phyloP scores from a whole-genome alignment of 2,797 vertebrate species.

The Amazona finschi region DNA sequence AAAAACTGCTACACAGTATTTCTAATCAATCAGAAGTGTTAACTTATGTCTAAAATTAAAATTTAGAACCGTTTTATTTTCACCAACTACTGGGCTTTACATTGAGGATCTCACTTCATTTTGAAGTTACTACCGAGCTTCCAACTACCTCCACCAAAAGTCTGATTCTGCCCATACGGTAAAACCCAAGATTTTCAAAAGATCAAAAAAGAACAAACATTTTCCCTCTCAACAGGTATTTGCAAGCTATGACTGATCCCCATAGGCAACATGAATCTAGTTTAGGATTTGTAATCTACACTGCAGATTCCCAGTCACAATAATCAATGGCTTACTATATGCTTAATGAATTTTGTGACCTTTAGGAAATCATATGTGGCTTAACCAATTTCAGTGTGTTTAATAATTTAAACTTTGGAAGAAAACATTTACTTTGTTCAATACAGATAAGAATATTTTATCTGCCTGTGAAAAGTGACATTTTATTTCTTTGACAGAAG shows the following conservation, averaged over 20 bases:
- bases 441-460: slow-evolving; percentile 79
- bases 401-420: slow-evolving; percentile 85
- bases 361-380: slow-evolving; percentile 82
- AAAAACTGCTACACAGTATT: neutral
- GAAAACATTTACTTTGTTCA: slow-evolving; percentile 74
- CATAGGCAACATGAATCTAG: neutral
- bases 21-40: neutral
- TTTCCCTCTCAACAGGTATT: slow-evolving; percentile 43
- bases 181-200: neutral
- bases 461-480: slow-evolving; percentile 71
- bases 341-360: slow-evolving; percentile 86
- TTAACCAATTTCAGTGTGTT: slow-evolving; percentile 82
- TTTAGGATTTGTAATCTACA: slow-evolving; percentile 5
- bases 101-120: neutral
- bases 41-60: neutral
- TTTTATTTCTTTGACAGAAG: slow-evolving; percentile 74
- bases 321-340: slow-evolving; percentile 79
- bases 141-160: neutral
- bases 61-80: neutral
- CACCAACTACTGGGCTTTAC: neutral
- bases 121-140: neutral
- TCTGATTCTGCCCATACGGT: slow-evolving; percentile 34
- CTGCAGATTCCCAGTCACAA: slow-evolving; percentile 43
- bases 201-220: neutral
- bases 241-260: neutral